A percentile compares a stretch with the other conserved stretches of the same genome.
These are phyloP conservation scores for Thunnus thynnus DNA, from an alignment of 2,113 vertebrate genomes.

Conservation along the genomic window DNA sequence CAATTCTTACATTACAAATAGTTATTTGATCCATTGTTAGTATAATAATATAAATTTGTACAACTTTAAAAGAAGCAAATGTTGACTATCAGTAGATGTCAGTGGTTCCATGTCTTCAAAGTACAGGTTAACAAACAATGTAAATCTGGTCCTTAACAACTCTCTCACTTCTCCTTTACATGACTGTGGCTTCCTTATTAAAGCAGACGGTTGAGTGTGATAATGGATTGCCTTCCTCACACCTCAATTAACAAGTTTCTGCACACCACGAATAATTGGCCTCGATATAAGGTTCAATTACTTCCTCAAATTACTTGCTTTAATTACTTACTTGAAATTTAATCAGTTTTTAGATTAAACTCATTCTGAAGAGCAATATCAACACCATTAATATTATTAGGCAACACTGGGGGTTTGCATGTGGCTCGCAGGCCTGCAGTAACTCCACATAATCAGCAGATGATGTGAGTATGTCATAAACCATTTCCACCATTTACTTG, in stretches of 20 bases:
- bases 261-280: conserved; percentile 51
- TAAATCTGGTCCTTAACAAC: background rate
- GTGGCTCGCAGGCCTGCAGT: conserved; percentile 21
- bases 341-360: conserved; percentile 68
- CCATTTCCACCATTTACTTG: background rate
- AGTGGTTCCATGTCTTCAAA: background rate
- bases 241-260: conserved; percentile 61
- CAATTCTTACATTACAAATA: too few relatives aligned
- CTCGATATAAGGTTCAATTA: conserved; percentile 60
- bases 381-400: conserved; percentile 54
- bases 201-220: conserved; percentile 27
- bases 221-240: conserved; percentile 51
- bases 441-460: conserved; percentile 37
- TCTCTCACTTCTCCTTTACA: background rate
- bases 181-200: conserved; percentile 34
- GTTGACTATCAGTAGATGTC: background rate
- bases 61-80: too few relatives aligned
- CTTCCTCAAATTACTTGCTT: conserved; percentile 69
- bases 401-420: conserved; percentile 15
- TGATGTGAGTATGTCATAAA: conserved; percentile 14
- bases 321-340: conserved; percentile 69
- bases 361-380: conserved; percentile 38
- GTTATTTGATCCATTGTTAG: too few relatives aligned
- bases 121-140: background rate
- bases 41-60: too few relatives aligned